These are phyloP conservation scores for Archaeoteleia sp. DNA, from an alignment of 2,888 invertebrate species.

Conservation along the genomic window DNA sequence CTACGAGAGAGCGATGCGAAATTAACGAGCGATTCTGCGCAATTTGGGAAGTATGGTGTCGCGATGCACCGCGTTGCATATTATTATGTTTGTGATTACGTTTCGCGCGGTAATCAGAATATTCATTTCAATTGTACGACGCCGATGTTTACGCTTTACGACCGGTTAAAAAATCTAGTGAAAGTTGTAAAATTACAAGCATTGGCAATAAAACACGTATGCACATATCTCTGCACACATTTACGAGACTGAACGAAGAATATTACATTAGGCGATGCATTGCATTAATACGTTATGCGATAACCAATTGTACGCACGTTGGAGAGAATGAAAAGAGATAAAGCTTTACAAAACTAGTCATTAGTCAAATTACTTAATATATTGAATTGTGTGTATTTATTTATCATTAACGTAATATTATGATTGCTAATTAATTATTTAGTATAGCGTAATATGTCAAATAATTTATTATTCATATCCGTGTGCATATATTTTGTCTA, in stretches of 20 bases:
- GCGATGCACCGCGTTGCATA: background rate
- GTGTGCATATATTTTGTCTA: too few relatives aligned
- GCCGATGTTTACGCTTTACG: constrained; percentile 13
- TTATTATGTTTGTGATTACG: constrained; percentile 11
- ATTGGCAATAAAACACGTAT: constrained; percentile 17
- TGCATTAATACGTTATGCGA: constrained; percentile 24
- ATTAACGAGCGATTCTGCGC: constrained; percentile 1
- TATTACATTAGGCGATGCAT: constrained; percentile 14
- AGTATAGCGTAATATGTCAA: too few relatives aligned
- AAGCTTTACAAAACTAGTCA: constrained; percentile 4
- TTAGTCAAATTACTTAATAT: too few relatives aligned
- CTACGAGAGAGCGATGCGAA: too few relatives aligned
- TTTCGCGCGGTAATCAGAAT: constrained; percentile 17
- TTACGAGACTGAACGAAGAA: constrained; percentile 13
- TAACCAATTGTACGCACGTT: constrained; percentile 11
- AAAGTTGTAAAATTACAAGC: constrained; percentile 27
- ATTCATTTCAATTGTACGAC: constrained; percentile 15
- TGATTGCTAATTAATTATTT: too few relatives aligned
- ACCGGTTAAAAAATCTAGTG: constrained; percentile 18
- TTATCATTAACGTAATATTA: too few relatives aligned
- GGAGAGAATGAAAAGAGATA: background rate
- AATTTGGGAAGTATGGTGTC: constrained; percentile 12
- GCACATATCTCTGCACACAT: too few relatives aligned
- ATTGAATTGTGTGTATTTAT: too few relatives aligned
- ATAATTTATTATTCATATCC: too few relatives aligned